phyloP scores from a whole-genome alignment of 2,797 vertebrate species.

The Epinephelus malabaricus region DNA sequence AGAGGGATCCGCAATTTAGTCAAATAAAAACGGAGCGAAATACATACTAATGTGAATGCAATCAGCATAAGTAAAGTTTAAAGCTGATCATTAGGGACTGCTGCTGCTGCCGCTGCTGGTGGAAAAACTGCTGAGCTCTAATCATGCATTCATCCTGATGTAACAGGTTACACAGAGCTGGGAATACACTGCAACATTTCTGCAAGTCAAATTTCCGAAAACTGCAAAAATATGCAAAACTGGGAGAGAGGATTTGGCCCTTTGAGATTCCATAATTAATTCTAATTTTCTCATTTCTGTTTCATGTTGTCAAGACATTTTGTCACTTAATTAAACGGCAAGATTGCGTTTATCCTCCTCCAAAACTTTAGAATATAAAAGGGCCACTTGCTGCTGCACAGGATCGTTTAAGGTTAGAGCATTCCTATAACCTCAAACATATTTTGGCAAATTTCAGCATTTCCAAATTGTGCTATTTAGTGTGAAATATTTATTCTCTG shows the following conservation, averaged over 20 bases:
- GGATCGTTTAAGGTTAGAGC: neutral
- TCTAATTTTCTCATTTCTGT: slow-evolving; percentile 58
- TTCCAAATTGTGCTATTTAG: neutral
- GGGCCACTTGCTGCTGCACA: neutral
- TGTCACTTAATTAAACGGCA: slow-evolving; percentile 61
- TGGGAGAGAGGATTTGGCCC: slow-evolving; percentile 44
- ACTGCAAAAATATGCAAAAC: slow-evolving; percentile 74
- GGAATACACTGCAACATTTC: slow-evolving; percentile 68
- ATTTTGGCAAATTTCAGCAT: neutral
- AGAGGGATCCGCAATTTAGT: slow-evolving; percentile 40
- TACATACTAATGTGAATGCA: slow-evolving; percentile 69
- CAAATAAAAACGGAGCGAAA: slow-evolving; percentile 58
- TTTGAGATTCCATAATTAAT: slow-evolving; percentile 66
- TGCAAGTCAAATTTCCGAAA: slow-evolving; percentile 77
- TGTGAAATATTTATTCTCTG: neutral
- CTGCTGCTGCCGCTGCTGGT: slow-evolving; percentile 34
- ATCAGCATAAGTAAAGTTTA: slow-evolving; percentile 69
- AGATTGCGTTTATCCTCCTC: slow-evolving; percentile 28
- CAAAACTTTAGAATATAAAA: slow-evolving; percentile 9
- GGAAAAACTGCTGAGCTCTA: slow-evolving; percentile 60
- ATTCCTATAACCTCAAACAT: neutral
- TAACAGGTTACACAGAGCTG: slow-evolving; percentile 67
- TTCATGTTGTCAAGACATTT: slow-evolving; percentile 65
- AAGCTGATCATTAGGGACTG: slow-evolving; percentile 64
- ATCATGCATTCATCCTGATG: slow-evolving; percentile 72